These are phyloP conservation scores for Mythimna pallens DNA, from an alignment of 2,888 invertebrate species.

Conservation along the genomic window DNA sequence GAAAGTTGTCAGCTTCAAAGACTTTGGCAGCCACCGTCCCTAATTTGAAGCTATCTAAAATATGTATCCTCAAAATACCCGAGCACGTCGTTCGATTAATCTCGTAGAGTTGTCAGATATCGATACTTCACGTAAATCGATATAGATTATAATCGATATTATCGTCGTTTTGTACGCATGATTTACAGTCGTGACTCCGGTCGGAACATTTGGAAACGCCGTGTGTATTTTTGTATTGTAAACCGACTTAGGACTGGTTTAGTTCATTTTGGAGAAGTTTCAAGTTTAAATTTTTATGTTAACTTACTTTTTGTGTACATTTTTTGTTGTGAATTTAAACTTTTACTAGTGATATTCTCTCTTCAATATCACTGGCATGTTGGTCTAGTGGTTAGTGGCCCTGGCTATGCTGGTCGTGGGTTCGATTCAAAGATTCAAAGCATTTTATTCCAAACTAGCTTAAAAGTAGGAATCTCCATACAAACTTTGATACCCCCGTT, in stretches of 20 bases:
- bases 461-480: too few relatives aligned
- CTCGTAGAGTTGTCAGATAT: conserved; percentile 17
- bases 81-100: conserved; percentile 37
- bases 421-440: too few relatives aligned
- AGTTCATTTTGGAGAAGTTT: background rate
- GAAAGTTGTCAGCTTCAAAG: too few relatives aligned
- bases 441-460: too few relatives aligned
- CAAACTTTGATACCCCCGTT: too few relatives aligned
- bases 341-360: too few relatives aligned
- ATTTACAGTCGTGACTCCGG: conserved; percentile 55
- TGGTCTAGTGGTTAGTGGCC: too few relatives aligned
- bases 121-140: conserved; percentile 51
- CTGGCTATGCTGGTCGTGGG: too few relatives aligned
- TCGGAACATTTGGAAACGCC: conserved; percentile 1
- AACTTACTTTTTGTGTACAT: too few relatives aligned
- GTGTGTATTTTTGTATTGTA: conserved; percentile 20
- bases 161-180: conserved; percentile 48
- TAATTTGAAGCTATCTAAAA: conserved; percentile 17
- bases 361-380: too few relatives aligned
- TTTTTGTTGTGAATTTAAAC: too few relatives aligned
- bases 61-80: conserved; percentile 34
- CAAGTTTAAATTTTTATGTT: background rate
- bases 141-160: conserved; percentile 55
- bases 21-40: background rate
- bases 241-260: background rate